phyloP scores from a whole-genome alignment of 2,797 vertebrate genomes.

The Amblyopsis hoosieri region DNA sequence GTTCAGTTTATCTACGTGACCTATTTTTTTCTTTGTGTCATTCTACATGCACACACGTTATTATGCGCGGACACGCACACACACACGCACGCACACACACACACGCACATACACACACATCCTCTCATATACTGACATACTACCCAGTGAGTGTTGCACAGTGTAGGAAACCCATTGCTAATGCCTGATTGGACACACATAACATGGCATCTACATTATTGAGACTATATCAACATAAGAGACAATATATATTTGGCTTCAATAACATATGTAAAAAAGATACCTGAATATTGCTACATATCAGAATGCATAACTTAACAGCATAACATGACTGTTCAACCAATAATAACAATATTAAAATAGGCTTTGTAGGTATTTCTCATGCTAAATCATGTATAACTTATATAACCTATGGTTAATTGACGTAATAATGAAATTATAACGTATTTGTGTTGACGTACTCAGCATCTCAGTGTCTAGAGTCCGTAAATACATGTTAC shows the following conservation, averaged over 20 bases:
- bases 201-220: conserved; percentile 25
- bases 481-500: conserved; percentile 5
- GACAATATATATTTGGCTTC: conserved; percentile 73
- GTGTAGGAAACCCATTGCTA: conserved; percentile 60
- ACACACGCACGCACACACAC: conserved; percentile 27
- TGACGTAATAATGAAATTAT: not conserved
- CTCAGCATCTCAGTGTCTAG: not conserved
- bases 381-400: not conserved
- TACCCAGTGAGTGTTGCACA: conserved; percentile 60
- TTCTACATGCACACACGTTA: too few species aligned
- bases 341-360: conserved; percentile 17
- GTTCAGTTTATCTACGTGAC: too few species aligned
- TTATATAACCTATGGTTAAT: not conserved
- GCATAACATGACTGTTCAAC: conserved; percentile 45
- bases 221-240: conserved; percentile 57
- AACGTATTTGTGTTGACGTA: not conserved
- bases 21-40: too few species aligned
- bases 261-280: conserved; percentile 67
- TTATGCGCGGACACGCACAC: not conserved
- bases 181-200: conserved; percentile 7
- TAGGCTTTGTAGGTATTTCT: conserved; percentile 15
- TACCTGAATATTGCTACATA: conserved; percentile 75
- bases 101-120: not conserved
- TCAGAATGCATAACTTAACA: conserved; percentile 60
- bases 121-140: conserved; percentile 6